Percentiles rank a stretch among this genome's conserved stretches.
phyloP scores from a whole-genome alignment of 2,888 invertebrate species.

The Thelaira solivaga region DNA sequence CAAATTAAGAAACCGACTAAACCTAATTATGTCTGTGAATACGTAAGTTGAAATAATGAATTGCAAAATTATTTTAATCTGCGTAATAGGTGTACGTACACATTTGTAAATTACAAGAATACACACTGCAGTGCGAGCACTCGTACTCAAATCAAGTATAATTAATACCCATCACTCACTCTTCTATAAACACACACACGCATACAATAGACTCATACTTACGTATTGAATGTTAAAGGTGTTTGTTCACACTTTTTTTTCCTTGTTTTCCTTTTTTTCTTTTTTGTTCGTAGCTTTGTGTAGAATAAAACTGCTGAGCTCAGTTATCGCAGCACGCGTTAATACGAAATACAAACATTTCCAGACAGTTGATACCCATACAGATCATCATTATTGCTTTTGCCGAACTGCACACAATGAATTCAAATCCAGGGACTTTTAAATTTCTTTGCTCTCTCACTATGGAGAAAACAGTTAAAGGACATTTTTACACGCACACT shows the following conservation, averaged over 20 bases:
- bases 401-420: background rate
- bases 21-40: conserved; percentile 9
- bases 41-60: conserved; percentile 6
- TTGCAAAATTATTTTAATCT: conserved; percentile 34
- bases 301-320: conserved; percentile 45
- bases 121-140: conserved; percentile 11
- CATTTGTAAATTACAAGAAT: conserved; percentile 35
- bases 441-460: conserved; percentile 18
- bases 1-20: background rate
- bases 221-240: conserved; percentile 38
- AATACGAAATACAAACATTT: conserved; percentile 3
- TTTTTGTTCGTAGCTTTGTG: no score
- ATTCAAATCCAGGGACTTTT: conserved; percentile 1
- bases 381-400: conserved; percentile 21
- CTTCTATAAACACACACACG: no score
- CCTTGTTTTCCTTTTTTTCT: no score
- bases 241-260: conserved; percentile 47
- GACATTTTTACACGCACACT: conserved; percentile 8
- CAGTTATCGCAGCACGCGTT: conserved; percentile 48
- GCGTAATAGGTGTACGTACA: conserved; percentile 37
- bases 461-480: background rate
- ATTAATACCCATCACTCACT: conserved; percentile 50
- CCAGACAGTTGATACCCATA: background rate
- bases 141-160: conserved; percentile 56
- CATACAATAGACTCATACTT: conserved; percentile 12